Evolutionary conservation across 2,113 vertebrate species (phyloP).

Genomic region (Copsychus sechellarum): DNA sequence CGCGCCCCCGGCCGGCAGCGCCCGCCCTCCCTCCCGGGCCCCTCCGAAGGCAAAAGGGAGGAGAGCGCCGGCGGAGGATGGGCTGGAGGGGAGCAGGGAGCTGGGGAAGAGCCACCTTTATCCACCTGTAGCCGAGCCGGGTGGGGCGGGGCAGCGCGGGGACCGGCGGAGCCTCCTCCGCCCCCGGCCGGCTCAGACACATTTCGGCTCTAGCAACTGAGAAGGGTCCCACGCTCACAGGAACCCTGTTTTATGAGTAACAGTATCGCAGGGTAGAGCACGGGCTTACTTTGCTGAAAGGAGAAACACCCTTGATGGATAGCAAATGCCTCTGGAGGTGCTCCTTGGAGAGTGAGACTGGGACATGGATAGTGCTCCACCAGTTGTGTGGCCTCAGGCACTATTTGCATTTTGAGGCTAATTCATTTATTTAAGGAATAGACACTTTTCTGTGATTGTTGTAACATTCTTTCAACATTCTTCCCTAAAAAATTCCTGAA

Average conservation of each 20-base stretch:
- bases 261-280: too few relatives aligned
- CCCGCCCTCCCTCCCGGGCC: not conserved
- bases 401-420: not conserved
- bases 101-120: not conserved
- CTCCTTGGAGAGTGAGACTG: rapidly evolving
- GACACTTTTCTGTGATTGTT: not conserved
- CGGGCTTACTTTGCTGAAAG: not conserved
- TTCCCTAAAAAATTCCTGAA: not conserved
- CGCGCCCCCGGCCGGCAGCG: not conserved
- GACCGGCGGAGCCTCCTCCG: not conserved
- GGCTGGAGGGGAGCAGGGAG: not conserved
- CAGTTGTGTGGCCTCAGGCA: not conserved
- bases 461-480: not conserved
- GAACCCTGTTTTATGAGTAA: not conserved
- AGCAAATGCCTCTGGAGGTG: not conserved
- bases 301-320: rapidly evolving
- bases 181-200: not conserved
- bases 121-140: not conserved
- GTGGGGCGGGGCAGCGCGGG: not conserved
- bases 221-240: not conserved
- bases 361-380: not conserved
- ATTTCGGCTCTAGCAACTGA: not conserved
- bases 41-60: not conserved
- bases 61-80: too few relatives aligned
- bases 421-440: not conserved